Base-by-base conservation (phyloP, 2,797 vertebrate genomes). In the Scyliorhinus canicula region DNA sequence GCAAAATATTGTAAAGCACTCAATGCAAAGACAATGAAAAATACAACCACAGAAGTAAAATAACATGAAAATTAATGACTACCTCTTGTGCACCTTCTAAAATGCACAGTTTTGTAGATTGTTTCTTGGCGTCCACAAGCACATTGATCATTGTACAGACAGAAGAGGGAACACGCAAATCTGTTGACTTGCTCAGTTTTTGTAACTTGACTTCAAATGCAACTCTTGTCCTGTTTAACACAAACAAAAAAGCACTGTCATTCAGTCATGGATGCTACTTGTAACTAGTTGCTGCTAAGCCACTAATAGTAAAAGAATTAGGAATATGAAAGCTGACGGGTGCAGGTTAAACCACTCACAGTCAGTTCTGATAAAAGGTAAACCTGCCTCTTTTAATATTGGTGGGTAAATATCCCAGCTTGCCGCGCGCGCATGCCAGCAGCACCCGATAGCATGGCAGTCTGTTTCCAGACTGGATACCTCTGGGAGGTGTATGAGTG, bases 131-230 rank as follows among this genome's bases (percentile, higher is more conserved):
- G 71, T 98, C 98, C 0, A 98, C 97, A 95, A 99, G 96, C 47
- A 99, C 97, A 12, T 99, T 99, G 96, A 99, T 98, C 99, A 99
- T 99, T 6, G 99, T 99, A 96, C 99, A 99, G 95, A 99, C 96
- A 0, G 98, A 98, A 93, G 97, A 96, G 21, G 98, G 97, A 52
- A 99, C 97, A 96, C 99, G 98, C 97, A 98, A 97, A 93, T 99
- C 99, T 2, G 98, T 98, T 0, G 98, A 98, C 96, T 98, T 98
- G 96, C 96, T 98, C 69, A 97, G 97, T 96, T 99, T 99, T 95
- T 99, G 98, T 96, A 99, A 97, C 96, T 98, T 99, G 95, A 97
- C 96, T 96, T 99, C 98, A 96, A 99, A 99, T 0, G 99, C 98
- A 95, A 97, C 96, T 97, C 99, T 98, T 96, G 99, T 99, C 97